Conservation (phyloP, 2,113 vertebrate species). For the Myotis yumanensis region DNA sequence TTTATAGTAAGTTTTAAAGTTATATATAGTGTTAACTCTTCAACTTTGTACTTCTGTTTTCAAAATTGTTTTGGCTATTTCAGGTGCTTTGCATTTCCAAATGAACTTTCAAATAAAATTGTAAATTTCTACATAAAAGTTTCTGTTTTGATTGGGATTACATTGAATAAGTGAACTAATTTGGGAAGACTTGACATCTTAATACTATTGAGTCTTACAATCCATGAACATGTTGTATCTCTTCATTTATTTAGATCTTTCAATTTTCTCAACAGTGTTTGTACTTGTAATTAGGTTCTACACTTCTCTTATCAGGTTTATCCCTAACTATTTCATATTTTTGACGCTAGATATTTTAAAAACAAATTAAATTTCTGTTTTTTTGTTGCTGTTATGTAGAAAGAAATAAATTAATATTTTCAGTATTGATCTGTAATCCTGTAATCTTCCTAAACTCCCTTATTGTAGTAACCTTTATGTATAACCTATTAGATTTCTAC, state of each 20-base stretch:
- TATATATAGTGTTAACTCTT: background rate
- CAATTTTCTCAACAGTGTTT: background rate
- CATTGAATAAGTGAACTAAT: background rate
- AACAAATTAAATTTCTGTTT: background rate
- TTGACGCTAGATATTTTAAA: constrained; percentile 16
- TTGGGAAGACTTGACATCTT: background rate
- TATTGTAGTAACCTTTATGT: background rate
- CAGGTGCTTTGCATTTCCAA: background rate
- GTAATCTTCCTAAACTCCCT: background rate
- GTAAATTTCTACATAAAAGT: background rate
- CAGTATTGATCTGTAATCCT: background rate
- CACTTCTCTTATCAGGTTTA: background rate
- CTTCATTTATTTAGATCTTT: background rate
- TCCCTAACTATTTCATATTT: background rate
- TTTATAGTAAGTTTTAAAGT: background rate
- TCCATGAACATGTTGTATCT: background rate
- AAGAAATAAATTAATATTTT: background rate
- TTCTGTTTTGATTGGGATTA: background rate
- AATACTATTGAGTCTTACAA: background rate
- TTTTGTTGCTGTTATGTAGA: background rate
- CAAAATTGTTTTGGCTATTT: background rate
- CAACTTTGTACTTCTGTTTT: background rate
- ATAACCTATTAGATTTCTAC: background rate
- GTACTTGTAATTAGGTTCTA: background rate
- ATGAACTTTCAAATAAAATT: background rate